phyloP scores from a whole-genome alignment of 2,113 vertebrate genomes.

The Coptodon rendalli region DNA sequence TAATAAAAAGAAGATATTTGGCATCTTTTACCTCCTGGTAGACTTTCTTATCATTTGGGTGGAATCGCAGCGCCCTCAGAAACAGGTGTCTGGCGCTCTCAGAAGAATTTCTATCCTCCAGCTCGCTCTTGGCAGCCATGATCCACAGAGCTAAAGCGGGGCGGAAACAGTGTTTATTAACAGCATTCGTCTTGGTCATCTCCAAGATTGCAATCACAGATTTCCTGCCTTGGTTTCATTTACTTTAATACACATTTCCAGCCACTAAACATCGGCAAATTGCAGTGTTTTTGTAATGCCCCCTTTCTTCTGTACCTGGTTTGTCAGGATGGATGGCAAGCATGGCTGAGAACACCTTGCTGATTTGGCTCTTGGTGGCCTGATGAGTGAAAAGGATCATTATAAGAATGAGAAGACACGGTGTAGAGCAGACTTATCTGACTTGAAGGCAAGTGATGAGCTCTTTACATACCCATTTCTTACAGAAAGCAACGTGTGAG shows the following conservation, averaged over 20 bases:
- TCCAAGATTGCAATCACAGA: not conserved
- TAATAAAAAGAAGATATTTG: not conserved
- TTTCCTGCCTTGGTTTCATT: not conserved
- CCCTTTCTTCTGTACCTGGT: conserved; percentile 77
- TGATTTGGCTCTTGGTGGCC: conserved; percentile 81
- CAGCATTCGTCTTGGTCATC: not conserved
- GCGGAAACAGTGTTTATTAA: not conserved
- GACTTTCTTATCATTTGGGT: conserved; percentile 86
- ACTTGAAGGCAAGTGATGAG: not conserved
- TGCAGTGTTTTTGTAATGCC: not conserved
- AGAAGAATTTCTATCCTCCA: conserved; percentile 88
- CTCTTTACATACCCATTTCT: conserved; percentile 87
- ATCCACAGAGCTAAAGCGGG: conserved; percentile 85
- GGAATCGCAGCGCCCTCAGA: conserved; percentile 92
- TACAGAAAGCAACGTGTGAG: conserved; percentile 91
- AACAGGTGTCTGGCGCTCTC: conserved; percentile 92
- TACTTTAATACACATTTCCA: not conserved
- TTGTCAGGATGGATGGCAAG: conserved; percentile 93
- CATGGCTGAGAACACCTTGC: conserved; percentile 88
- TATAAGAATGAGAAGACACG: not conserved
- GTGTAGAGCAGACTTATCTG: not conserved
- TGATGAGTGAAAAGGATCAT: conserved; percentile 47
- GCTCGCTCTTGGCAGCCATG: conserved; percentile 95
- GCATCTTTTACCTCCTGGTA: conserved; percentile 82
- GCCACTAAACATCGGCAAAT: not conserved